Evolutionary conservation across 2,113 vertebrate species (phyloP), one percentile per base, ranked within the genome.

Genomic region (Gobiocypris rarus): DNA sequence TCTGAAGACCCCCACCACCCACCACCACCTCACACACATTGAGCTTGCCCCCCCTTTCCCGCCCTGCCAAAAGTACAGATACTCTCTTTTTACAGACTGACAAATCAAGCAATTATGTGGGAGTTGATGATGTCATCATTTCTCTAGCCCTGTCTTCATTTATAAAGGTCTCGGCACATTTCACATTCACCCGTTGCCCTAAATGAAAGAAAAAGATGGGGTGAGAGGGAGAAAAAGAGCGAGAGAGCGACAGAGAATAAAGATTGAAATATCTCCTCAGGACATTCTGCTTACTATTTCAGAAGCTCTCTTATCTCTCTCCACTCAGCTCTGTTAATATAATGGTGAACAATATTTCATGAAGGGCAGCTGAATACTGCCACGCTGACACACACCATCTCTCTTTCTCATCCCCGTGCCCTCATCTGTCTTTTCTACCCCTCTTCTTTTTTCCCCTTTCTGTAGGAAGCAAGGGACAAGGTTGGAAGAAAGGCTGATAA

Each of bases 291-390:
- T 95, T 92, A 92, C 92, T 92, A 94, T 92, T 94, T 95, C 94
- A 91, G 92, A 92, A 91, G 89, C 79, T 88, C 90, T 87, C 93
- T 95, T 94, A 94, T 95, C 94, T 94, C 93, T 90, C 91, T 92
- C 89, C 93, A 91, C 94, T 95, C 94, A 95, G 95, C 93, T 93
- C 94, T 93, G 94, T 94, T 96, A 94, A 96, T 95, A 94, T 93
- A 94, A 95, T 95, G 95, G 96, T 92, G 94, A 95, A 95, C 91
- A 94, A 91, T 95, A 93, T 96, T 95, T 95, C 89, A 92, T 93
- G 94, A 96, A 97, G 95, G 92, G 93, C 93, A 91, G 91, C 88
- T 95, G 93, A 95, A 92, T 89, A 88, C 93, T 90, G 91, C 69
- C 75, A 86, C 92, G 92, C 93, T 94, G 92, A 93, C 93, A 91